phyloP scores from a whole-genome alignment of 2,888 invertebrate species.

The Folsomia manolachei region DNA sequence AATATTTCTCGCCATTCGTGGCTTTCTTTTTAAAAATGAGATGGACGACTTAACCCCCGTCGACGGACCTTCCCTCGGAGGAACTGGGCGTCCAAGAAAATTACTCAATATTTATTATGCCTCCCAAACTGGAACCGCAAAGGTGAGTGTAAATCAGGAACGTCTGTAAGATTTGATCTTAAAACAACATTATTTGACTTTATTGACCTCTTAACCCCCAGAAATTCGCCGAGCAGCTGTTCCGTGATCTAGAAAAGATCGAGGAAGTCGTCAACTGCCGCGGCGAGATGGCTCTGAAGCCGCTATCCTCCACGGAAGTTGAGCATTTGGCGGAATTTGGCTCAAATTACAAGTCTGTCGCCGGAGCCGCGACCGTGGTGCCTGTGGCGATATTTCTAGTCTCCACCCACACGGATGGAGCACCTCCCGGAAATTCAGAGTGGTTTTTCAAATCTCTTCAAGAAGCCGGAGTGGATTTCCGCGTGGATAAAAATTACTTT shows the following conservation, averaged over 20 bases:
- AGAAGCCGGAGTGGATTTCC: constrained; percentile 59
- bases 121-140: constrained; percentile 52
- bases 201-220: constrained; percentile 21
- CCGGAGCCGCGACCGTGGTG: too few relatives aligned
- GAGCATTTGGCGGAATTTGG: constrained; percentile 36
- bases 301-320: constrained; percentile 35
- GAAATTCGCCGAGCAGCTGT: constrained; percentile 35
- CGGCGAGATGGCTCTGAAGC: constrained; percentile 1
- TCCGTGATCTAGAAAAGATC: constrained; percentile 24
- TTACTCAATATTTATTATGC: constrained; percentile 51
- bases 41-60: constrained; percentile 10
- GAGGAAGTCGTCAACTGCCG: constrained; percentile 17
- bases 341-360: constrained; percentile 4
- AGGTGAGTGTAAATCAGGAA: constrained; percentile 40
- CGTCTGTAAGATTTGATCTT: not conserved
- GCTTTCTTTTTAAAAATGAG: not conserved
- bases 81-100: constrained; percentile 3
- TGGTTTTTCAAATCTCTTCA: constrained; percentile 60
- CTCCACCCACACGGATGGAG: constrained; percentile 59
- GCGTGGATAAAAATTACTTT: constrained; percentile 57
- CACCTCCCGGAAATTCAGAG: constrained; percentile 56
- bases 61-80: constrained; percentile 7
- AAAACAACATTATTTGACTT: constrained; percentile 1
- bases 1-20: constrained; percentile 25
- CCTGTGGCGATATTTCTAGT: constrained; percentile 55